Evolutionary conservation across 2,888 invertebrate genomes (phyloP), one percentile per base, ranked within the genome.

Genomic region (Cremastinae sp.): DNA sequence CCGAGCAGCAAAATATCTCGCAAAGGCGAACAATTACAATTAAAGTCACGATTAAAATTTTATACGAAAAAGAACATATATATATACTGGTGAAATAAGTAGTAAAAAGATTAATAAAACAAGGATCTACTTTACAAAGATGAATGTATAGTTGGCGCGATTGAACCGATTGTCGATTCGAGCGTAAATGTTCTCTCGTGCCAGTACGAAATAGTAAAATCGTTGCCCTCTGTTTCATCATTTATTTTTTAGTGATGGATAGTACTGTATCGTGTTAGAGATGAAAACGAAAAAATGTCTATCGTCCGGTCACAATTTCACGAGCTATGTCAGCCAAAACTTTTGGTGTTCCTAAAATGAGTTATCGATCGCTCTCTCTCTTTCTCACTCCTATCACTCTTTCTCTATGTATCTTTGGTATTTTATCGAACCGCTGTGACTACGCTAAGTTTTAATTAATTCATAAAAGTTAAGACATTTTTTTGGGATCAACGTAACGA

Each of bases 341-440:
- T 77, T 78, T 80, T 79, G 78, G 82, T 79, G 82, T 85, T 85
- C 81, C 82, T 82, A 65, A 12, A 79, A 72, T 79, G 81, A 82
- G 77, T 82, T 74, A 69, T 73, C 70, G 62, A 59, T 72, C 73
- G 74, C 80, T 80, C 78, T 74, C 71, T 78, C 49, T 14, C 59
- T 61, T 36, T 65, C 36, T 45, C 45, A 61, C 18, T 59, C 41
- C 58, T 69, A 16, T 65, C 59, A 65, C 64, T 66, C 41, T 65
- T 34, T 59, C 28, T 61, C 58, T 69, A 54, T 58, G 41, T 68
- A 62, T 72, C 76, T 71, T 62, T 79, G 64, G 68, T 74, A 75
- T 79, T 79, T 80, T 77, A 78, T 80, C 75, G 79, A 81, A 80
- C 80, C 79, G 83, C 86, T 86, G 85, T 86, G 84, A 86, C 82